phyloP scores from a whole-genome alignment of 1,140 invertebrate species.

The Cyclargus thomasi region DNA sequence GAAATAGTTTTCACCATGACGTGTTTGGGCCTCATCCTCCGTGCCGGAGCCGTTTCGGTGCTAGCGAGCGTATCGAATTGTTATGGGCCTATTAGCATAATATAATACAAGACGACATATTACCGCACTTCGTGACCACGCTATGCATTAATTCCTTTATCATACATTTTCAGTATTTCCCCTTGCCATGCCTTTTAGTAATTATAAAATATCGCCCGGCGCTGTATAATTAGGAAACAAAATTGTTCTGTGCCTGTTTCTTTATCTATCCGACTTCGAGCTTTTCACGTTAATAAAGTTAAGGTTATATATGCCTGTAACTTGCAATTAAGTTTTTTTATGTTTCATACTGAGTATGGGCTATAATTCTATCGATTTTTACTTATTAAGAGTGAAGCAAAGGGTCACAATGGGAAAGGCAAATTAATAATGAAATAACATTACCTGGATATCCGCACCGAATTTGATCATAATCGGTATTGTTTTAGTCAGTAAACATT shows the following conservation, averaged over 20 bases:
- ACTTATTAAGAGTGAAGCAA: no score
- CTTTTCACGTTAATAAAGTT: neutral
- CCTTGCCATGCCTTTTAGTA: conserved; percentile 13
- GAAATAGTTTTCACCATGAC: no score
- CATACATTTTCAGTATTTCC: conserved; percentile 25
- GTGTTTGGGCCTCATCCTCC: conserved; percentile 16
- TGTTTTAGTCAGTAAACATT: no score
- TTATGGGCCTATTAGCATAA: conserved; percentile 55
- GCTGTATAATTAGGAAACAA: neutral
- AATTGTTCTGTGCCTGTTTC: neutral
- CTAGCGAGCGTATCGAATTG: conserved; percentile 55
- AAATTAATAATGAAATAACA: no score
- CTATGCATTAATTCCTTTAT: conserved; percentile 19
- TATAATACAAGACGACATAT: conserved; percentile 52
- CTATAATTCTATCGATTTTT: no score
- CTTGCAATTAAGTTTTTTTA: no score
- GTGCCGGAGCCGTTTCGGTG: conserved; percentile 30
- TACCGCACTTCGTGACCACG: conserved; percentile 30
- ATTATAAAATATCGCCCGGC: conserved; percentile 8
- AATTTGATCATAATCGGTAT: no score
- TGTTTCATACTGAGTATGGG: no score
- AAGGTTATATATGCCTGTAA: no score
- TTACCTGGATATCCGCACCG: no score
- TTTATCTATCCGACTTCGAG: neutral
- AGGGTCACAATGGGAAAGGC: no score